phyloP scores from a whole-genome alignment of 2,888 invertebrate genomes.

The Archips crataeganus region DNA sequence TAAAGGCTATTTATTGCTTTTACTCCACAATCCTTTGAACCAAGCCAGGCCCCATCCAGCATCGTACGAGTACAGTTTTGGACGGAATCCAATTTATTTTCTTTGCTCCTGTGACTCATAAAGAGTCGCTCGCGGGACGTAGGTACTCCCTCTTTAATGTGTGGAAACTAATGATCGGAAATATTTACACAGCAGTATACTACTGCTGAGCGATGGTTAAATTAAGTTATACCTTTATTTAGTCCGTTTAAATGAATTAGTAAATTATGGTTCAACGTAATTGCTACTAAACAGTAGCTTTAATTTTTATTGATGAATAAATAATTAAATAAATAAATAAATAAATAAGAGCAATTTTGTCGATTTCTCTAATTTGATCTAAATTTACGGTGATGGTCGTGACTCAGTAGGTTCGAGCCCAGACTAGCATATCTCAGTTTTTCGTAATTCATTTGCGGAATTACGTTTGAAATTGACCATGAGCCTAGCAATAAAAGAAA shows the following conservation, averaged over 20 bases:
- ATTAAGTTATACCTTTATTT: background rate
- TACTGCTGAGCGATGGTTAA: background rate
- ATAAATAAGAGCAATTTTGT: no score
- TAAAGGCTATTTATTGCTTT: background rate
- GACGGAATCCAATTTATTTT: conserved; percentile 58
- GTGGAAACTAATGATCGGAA: conserved; percentile 16
- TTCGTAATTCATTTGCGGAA: no score
- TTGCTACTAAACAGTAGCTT: no score
- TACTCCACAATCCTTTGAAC: background rate
- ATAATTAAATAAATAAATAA: no score
- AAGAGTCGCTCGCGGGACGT: conserved; percentile 42
- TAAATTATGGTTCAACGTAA: no score
- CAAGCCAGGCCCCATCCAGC: conserved; percentile 28
- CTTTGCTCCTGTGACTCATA: conserved; percentile 53
- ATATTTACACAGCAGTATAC: conserved; percentile 5
- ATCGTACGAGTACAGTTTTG: conserved; percentile 46
- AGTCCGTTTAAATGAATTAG: background rate
- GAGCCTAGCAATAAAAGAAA: no score
- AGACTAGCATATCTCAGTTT: no score
- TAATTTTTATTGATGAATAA: no score
- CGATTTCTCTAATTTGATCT: no score
- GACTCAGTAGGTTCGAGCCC: no score
- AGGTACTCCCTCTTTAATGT: background rate
- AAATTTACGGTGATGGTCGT: no score
- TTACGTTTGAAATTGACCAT: no score